Evolutionary conservation across 2,888 invertebrate species (phyloP), one percentile per base, ranked within the genome.

Genomic region (Caradrina kadenii): DNA sequence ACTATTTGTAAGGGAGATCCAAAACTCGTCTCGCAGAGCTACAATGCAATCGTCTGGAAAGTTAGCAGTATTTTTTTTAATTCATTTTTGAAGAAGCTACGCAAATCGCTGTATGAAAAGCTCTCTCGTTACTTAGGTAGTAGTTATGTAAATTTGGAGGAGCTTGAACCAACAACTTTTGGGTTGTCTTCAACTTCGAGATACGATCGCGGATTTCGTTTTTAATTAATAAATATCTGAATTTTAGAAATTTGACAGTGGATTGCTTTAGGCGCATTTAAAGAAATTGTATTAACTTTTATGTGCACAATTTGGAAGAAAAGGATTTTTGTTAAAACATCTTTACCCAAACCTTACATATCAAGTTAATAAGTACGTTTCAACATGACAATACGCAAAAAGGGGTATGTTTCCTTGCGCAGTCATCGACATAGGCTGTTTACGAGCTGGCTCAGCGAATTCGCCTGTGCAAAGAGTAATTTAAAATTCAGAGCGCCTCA

Each of bases 401-500:
- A 69, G 53, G 61, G 72, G 67, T 69, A 74, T 76, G 72, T 77
- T 79, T 70, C 79, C 68, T 72, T 73, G 81, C 72, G 67, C 68
- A 71, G 73, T 63, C 76, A 82, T 83, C 77, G 84, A 77, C 81
- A 81, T 75, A 77, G 81, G 79, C 84, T 91, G 91, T 92, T 92
- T 92, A 90, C 89, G 81, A 86, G 90, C 91, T 90, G 90, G 88
- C 89, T 91, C 92, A 89, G 92, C 92, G 89, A 89, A 89, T 91
- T 89, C 87, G 88, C 90, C 87, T 90, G 89, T 89, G 90, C 91
- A 93, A 93, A 93, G 90, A 92, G 92, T 93, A 91, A 94, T 94
- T 95, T 94, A 91, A 94, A 95, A 94, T 94, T 93, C 94, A 92
- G 91, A 92, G 88, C 90, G 90, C 87, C 89, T 86, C 89, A 86